Base-by-base conservation (phyloP, 2,113 vertebrate species). In the Syrrhaptes paradoxus region DNA sequence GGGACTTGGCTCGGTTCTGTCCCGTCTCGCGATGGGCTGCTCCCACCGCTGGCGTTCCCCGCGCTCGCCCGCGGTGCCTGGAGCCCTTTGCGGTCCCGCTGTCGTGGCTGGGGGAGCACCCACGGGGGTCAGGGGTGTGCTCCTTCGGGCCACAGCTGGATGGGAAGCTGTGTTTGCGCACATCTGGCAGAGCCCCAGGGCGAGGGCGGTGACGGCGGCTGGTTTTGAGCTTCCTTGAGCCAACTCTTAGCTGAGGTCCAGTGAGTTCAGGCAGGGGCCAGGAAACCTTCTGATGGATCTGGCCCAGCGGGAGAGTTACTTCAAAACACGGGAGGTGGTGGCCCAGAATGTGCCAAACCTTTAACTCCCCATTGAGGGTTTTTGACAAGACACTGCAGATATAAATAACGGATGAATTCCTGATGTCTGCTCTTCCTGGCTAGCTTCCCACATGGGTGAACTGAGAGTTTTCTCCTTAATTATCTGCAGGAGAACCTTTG, bases 321-420 rank as follows among this genome's bases (percentile, higher is more conserved):
- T 96, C 87, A 78, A 38, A 89, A 62, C 80, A 67, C 67, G 91
- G 94, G 95, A 57, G 80, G 55, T 85, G 89, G 87, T 63, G 48
- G 62, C 82, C 78, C 41, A 43, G 91, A 87, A 87, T 55, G 63
- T 81, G 48, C 57, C 51, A 73, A 89, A 86, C 72, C 85, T 93
- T 91, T 90, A 72, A 89, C 87, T 97, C 95, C 77, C 91, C 94
- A 82, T 85, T 46, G 77, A 72, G 73, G 68, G 62, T 79, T 67
- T 91, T 74, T 93, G 90, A 93, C 84, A 79, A 93, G 92, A 71
- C 65, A 45, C 80, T 85, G 84, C 51, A 65, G 95, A 63, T 16
- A 65, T 95, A 97, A 96, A 96, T 97, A 94, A 97, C 82, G 93
- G 92, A 95, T 96, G 90, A 95, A 91, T 97, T 97, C 96, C 95